Base-by-base conservation (phyloP, 2,888 invertebrate species). In the Artemia sp. region DNA sequence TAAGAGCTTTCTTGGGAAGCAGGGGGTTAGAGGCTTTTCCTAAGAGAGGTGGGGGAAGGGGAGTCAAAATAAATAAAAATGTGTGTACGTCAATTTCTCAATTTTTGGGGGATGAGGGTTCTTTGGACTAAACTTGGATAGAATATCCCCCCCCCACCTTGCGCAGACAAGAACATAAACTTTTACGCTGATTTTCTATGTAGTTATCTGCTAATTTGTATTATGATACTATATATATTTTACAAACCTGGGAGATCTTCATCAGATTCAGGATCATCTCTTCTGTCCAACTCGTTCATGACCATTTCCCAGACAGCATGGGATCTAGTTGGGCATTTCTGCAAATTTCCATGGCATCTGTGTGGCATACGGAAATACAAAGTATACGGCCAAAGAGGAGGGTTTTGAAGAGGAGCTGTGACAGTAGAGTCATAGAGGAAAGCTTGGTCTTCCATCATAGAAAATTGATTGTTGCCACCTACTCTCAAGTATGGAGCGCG, bases 341-440 rank as follows among this genome's bases (percentile, higher is more conserved):
- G 92, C 71, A 91, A 81, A 79, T 92, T 92, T 73, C 92, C 92
- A 78, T 92, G 92, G 77, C 94, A 94, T 72, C 89, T 85, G 79
- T 92, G 93, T 0, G 93, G 92, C 90, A 94, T 92, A 76, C 90
- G 86, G 85, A 92, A 94, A 83, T 95, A 94, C 87, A 96, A 89
- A 71, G 95, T 96, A 83, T 96, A 96, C 5, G 96, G 96, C 96
- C 96, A 96, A 74, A 92, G 85, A 69, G 93, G 93, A 24, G 91
- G 91, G 77, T 92, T 90, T 74, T 88, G 89, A 53, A 92, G 82
- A 1, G 92, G 90, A 2, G 92, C 91, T 0, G 92, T 92, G 78
- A 95, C 92, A 69, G 94, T 93, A 66, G 93, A 92, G 79, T 96
- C 95, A 78, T 95, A 96, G 67, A 91, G 81, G 84, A 94, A 94